These are phyloP conservation scores for Erythrocebus patas DNA, from an alignment of 2,113 vertebrate species.

Conservation along the genomic window DNA sequence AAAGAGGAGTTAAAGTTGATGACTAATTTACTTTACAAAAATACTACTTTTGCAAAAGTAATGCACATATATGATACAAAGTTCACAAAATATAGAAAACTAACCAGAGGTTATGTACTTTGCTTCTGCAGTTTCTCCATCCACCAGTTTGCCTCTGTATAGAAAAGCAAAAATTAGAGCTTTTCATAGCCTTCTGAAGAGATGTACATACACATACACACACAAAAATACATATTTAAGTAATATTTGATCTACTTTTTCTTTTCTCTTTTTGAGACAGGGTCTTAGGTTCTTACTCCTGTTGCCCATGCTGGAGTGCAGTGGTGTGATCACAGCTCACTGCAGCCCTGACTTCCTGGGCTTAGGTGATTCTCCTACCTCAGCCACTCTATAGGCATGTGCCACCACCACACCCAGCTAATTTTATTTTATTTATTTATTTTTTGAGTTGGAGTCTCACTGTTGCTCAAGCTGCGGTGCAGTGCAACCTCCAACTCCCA, in stretches of 20 bases:
- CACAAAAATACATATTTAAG: neutral
- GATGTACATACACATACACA: neutral
- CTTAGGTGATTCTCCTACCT: no score
- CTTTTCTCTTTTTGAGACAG: no score
- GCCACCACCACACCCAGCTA: no score
- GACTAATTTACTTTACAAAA: slow-evolving; percentile 16
- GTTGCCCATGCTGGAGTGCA: no score
- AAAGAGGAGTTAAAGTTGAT: neutral
- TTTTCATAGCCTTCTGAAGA: neutral
- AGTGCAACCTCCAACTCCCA: no score
- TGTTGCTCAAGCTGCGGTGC: no score
- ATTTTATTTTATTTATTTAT: no score
- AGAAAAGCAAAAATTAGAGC: neutral
- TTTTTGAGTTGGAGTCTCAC: no score
- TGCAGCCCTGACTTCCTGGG: no score
- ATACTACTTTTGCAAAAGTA: neutral
- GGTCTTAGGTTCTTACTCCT: no score
- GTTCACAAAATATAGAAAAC: neutral
- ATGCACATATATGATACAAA: neutral
- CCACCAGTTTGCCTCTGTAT: slow-evolving; percentile 6
- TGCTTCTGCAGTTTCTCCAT: neutral
- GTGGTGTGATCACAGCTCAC: no score
- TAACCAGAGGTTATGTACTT: neutral
- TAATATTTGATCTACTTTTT: neutral
- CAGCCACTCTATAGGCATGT: no score